These are phyloP conservation scores for Polyploca ridens DNA, from an alignment of 2,888 invertebrate species.

Conservation along the genomic window DNA sequence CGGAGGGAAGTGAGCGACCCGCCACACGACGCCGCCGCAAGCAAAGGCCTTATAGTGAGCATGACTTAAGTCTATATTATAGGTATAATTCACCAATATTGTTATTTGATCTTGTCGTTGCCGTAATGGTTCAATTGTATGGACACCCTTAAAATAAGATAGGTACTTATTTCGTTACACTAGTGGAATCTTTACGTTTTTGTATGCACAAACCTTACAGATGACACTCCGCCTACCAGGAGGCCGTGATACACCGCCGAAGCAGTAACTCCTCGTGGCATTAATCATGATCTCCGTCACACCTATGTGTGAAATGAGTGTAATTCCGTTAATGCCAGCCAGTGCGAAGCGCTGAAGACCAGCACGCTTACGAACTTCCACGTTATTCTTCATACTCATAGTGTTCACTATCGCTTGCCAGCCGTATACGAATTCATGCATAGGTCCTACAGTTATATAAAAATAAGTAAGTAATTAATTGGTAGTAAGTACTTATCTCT, in stretches of 20 bases:
- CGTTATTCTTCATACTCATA: conserved; percentile 81
- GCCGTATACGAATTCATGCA: conserved; percentile 81
- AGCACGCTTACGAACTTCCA: conserved; percentile 77
- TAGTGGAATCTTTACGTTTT: neutral
- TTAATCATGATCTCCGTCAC: conserved; percentile 81
- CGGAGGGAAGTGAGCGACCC: too few relatives aligned
- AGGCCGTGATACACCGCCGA: conserved; percentile 74
- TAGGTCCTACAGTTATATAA: conserved; percentile 60
- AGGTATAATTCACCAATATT: too few relatives aligned
- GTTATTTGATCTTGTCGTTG: too few relatives aligned
- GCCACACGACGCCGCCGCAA: too few relatives aligned
- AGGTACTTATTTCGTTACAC: too few relatives aligned
- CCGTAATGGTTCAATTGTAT: too few relatives aligned
- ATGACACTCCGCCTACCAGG: conserved; percentile 74
- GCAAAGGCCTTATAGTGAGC: too few relatives aligned
- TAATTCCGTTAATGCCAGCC: conserved; percentile 79
- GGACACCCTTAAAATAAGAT: too few relatives aligned
- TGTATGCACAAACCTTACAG: conserved; percentile 60
- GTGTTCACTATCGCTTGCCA: conserved; percentile 82
- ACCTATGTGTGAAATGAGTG: conserved; percentile 77
- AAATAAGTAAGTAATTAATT: neutral
- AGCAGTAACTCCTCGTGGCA: conserved; percentile 75
- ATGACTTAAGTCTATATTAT: too few relatives aligned
- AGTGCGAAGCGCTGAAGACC: conserved; percentile 77
- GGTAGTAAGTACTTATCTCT: neutral